Base-by-base conservation (phyloP, 2,113 vertebrate species). In the Nerophis lumbriciformis region DNA sequence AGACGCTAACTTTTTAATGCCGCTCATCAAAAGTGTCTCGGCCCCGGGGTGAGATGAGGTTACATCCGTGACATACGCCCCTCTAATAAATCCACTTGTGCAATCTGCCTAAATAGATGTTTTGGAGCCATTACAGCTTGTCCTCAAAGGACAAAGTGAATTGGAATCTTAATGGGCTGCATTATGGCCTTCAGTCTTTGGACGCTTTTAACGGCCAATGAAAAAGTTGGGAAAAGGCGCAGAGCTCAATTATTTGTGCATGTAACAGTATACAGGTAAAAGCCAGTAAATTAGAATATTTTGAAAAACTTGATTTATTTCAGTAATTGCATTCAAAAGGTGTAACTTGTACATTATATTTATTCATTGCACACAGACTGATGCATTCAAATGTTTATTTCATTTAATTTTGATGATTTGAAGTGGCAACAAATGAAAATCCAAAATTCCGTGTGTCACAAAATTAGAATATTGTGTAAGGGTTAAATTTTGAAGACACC, bases 41-140 rank as follows among this genome's bases (percentile, higher is more conserved):
- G 68, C 66, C 65, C 39, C 61, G 63, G 53, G 69, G 70, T 54
- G 44, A 71, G 59, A 71, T 69, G 70, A 69, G 70, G 65, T 74
- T 66, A 55, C 69, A 76, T 70, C 72, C 63, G 70, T 78, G 70
- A 78, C 83, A 85, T 72, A 79, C 54, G 37, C 66, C 65, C 56
- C 38, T 56, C 76, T 83, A 79, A 81, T 78, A 79, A 81, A 77
- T 79, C 72, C 67, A 71, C 57, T 9, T 12, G 42, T 72, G 53
- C 66, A 66, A 72, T 66, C 65, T 66, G 76, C 74, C 75, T 74
- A 73, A 77, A 80, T 73, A 69, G 69, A 83, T 79, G 69, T 79
- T 78, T 84, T 86, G 65, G 67, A 78, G 79, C 73, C 71, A 85
- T 85, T 75, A 69, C 67, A 79, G 70, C 70, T 74, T 66, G 80